These are phyloP conservation scores for Teleogryllus oceanicus DNA, from an alignment of 2,888 invertebrate species.

Conservation along the genomic window DNA sequence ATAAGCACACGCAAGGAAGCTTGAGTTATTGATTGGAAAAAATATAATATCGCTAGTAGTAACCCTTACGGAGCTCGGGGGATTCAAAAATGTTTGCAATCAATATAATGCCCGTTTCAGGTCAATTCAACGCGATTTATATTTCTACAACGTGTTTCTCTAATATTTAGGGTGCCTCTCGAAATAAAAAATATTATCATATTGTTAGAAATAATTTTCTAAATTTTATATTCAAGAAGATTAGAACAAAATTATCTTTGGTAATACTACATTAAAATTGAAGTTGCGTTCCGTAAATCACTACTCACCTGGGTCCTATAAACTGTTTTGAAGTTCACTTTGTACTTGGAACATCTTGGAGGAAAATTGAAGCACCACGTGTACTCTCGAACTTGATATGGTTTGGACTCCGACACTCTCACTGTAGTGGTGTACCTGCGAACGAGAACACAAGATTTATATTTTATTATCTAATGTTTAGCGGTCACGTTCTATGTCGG, in stretches of 20 bases:
- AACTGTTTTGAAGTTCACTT: slow-evolving; percentile 69
- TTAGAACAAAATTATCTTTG: not conserved
- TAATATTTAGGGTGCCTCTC: not conserved
- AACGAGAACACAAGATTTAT: not conserved
- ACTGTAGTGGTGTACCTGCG: slow-evolving; percentile 75
- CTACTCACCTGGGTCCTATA: slow-evolving; percentile 65
- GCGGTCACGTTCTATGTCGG: not conserved
- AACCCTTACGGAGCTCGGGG: no score
- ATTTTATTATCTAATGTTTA: not conserved
- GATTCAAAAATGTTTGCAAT: no score
- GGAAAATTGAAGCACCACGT: slow-evolving; percentile 84
- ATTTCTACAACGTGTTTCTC: no score
- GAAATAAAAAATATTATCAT: not conserved
- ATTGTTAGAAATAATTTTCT: slow-evolving; percentile 11
- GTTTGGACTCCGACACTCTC: slow-evolving; percentile 72
- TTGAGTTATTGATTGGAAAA: no score
- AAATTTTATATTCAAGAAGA: not conserved
- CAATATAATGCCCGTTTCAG: no score
- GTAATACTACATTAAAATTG: not conserved
- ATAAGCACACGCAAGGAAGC: no score
- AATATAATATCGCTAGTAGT: no score
- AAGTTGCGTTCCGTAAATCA: no score
- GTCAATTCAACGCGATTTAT: no score
- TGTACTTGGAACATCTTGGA: slow-evolving; percentile 82
- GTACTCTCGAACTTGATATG: slow-evolving; percentile 76